phyloP scores from a whole-genome alignment of 2,888 invertebrate genomes.

The Mythimna loreyi region DNA sequence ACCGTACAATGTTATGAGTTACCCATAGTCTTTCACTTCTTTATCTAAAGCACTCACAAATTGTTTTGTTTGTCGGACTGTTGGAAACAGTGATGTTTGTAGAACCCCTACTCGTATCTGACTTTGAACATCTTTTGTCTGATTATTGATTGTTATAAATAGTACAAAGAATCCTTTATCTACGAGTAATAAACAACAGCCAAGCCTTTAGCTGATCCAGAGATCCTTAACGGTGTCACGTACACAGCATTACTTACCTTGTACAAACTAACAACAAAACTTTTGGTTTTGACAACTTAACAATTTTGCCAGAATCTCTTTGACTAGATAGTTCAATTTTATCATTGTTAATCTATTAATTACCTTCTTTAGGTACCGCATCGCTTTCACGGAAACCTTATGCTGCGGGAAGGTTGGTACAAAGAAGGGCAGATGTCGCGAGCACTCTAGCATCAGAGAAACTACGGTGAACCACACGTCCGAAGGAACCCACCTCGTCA shows the following conservation, averaged over 20 bases:
- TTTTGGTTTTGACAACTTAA: not conserved
- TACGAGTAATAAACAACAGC: too few relatives aligned
- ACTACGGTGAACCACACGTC: slow-evolving; percentile 89
- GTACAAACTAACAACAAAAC: not conserved
- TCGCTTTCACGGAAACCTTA: slow-evolving; percentile 94
- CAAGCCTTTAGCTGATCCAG: too few relatives aligned
- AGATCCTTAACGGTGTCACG: not conserved
- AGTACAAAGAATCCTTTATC: too few relatives aligned
- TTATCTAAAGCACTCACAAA: too few relatives aligned
- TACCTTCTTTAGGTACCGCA: slow-evolving; percentile 92
- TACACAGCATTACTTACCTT: not conserved
- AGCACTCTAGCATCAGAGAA: slow-evolving; percentile 92
- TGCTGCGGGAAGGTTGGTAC: slow-evolving; percentile 90
- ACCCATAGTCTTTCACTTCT: slow-evolving; percentile 62
- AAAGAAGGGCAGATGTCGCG: slow-evolving; percentile 88
- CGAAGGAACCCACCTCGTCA: slow-evolving; percentile 84
- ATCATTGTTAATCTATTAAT: not conserved
- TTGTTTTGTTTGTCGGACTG: not conserved
- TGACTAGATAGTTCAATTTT: not conserved
- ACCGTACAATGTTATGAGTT: slow-evolving; percentile 95
- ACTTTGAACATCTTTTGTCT: not conserved
- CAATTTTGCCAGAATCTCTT: not conserved
- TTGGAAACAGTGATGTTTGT: not conserved
- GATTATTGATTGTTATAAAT: too few relatives aligned
- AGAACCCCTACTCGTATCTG: not conserved